phyloP scores from a whole-genome alignment of 2,888 invertebrate species.

The Rugalucina vietnamica region DNA sequence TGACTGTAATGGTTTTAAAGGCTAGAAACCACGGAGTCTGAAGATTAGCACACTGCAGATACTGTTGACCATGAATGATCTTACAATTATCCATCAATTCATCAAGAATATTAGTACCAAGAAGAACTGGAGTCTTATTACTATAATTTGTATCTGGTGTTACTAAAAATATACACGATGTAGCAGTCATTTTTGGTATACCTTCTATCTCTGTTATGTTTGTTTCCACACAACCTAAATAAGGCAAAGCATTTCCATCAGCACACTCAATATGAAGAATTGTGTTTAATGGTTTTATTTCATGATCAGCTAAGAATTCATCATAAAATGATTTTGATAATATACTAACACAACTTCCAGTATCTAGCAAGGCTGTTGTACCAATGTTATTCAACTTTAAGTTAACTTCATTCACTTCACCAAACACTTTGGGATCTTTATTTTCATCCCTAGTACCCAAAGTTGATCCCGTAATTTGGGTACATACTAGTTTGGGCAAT shows the following conservation, averaged over 20 bases:
- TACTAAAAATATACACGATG: conserved; percentile 35
- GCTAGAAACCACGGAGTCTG: conserved; percentile 36
- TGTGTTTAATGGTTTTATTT: not conserved
- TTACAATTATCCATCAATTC: conserved; percentile 11
- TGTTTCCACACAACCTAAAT: not conserved
- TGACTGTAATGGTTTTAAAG: conserved; percentile 20
- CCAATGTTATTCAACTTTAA: not conserved
- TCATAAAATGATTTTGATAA: conserved; percentile 17
- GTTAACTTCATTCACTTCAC: not conserved
- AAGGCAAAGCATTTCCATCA: conserved; percentile 17
- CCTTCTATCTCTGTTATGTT: conserved; percentile 17
- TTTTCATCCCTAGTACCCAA: not conserved
- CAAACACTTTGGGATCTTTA: not conserved
- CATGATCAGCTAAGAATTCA: not conserved
- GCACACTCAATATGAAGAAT: conserved; percentile 48
- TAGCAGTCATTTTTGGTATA: not conserved
- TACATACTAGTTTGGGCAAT: not conserved
- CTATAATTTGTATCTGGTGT: conserved; percentile 41
- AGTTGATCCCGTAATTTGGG: not conserved
- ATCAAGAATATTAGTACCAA: conserved; percentile 43
- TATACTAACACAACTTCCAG: conserved; percentile 34
- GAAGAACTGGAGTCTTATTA: conserved; percentile 25
- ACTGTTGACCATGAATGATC: conserved; percentile 25
- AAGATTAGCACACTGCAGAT: conserved; percentile 33
- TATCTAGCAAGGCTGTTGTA: conserved; percentile 27